Evolutionary conservation across 2,113 vertebrate genomes (phyloP).

Genomic region (Eleginops maclovinus): DNA sequence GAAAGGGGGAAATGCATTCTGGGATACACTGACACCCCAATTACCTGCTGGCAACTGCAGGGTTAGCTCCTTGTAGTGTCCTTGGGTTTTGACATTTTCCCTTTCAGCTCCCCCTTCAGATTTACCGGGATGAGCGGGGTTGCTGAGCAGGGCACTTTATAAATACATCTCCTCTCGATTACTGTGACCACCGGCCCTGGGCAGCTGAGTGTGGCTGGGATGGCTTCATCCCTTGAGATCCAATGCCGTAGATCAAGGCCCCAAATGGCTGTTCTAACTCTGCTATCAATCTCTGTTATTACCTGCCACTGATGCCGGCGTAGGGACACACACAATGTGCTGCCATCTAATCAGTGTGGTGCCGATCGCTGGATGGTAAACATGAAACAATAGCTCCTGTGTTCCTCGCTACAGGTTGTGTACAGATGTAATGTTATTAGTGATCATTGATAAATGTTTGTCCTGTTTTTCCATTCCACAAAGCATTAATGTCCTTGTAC

Average conservation of each 20-base stretch:
- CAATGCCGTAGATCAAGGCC: conserved; percentile 79
- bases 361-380: conserved; percentile 68
- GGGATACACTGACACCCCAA: conserved; percentile 74
- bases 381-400: conserved; percentile 56
- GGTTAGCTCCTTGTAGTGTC: conserved; percentile 75
- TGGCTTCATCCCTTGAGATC: conserved; percentile 81
- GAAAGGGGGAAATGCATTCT: conserved; percentile 59
- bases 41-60: conserved; percentile 72
- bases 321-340: conserved; percentile 63
- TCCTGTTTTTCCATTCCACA: background rate
- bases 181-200: conserved; percentile 70
- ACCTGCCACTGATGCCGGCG: conserved; percentile 59
- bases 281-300: conserved; percentile 82
- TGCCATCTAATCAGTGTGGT: conserved; percentile 75
- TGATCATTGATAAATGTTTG: background rate
- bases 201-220: conserved; percentile 62
- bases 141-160: conserved; percentile 84
- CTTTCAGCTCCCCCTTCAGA: conserved; percentile 78
- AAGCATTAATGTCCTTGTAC: background rate
- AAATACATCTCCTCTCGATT: conserved; percentile 84
- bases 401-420: conserved; percentile 17
- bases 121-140: conserved; percentile 80
- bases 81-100: conserved; percentile 83
- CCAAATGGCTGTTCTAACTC: conserved; percentile 75
- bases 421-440: conserved; percentile 28